Evolutionary conservation across 2,888 invertebrate genomes (phyloP), one percentile per base, ranked within the genome.

Genomic region (Ametastegia equiseti): DNA sequence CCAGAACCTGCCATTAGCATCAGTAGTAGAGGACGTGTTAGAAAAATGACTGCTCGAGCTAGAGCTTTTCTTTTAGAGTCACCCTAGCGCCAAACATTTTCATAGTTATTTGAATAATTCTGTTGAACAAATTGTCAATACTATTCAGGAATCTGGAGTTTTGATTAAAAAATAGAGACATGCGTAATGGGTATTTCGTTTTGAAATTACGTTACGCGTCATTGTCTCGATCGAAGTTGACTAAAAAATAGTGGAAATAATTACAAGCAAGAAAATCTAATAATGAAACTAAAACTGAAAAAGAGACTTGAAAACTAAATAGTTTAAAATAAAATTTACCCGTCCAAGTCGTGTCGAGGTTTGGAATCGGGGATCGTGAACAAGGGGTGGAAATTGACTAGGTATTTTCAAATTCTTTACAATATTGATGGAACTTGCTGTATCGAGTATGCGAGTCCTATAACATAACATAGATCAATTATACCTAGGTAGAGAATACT

Each of bases 1-100:
- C 88, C 87, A 2, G 89, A 89, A 82, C 91, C 91, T 19, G 92
- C 91, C 57, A 92, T 94, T 69, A 94, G 94, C 86, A 94, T 96
- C 45, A 96, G 96, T 89, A 97, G 97, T 87, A 94, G 98, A 79
- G 98, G 98, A 2, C 94, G 98, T 60, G 94, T 98, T 81, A 94
- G 98, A 79, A 96, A 96, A 91, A 94, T 97, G 86, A 97, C 97
- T 36, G 95, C 96, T 81, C 95, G 96, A 89, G 97, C 96, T 82
- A 93, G 96, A 78, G 96, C 96, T 75, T 94, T 95, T 86, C 91
- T 94, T 83, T 89, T 92, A 45, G 93, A 93, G 84, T 93, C 88
- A 86, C 89, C 89, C 84, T 89, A 88, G 88, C 87, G 86, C 83
- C n/a, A n/a, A n/a, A 85, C 86, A 87, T 86, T 86, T 83, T 81